A percentile compares a stretch with the other conserved stretches of the same genome.
Evolutionary conservation across 2,888 invertebrate genomes (phyloP).

Genomic region (Ptilodon capucinus): DNA sequence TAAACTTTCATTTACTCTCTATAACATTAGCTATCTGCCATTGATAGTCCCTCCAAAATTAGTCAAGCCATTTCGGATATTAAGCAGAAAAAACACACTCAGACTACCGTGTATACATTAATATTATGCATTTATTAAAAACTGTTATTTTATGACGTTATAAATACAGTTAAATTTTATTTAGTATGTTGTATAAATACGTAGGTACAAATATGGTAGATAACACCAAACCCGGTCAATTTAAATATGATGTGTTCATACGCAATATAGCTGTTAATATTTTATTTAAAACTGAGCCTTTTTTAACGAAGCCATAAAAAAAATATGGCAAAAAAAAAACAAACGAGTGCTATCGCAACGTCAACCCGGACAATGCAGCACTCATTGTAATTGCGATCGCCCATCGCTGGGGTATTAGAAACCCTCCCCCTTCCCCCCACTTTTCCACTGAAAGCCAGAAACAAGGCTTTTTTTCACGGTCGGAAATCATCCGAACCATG

Average conservation of each 20-base stretch:
- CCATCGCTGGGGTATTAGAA: conserved; percentile 36
- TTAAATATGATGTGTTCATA: not conserved
- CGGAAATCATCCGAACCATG: conserved; percentile 47
- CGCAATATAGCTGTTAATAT: not conserved
- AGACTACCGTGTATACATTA: too few species aligned
- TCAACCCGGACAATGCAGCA: conserved; percentile 44
- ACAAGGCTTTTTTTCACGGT: conserved; percentile 40
- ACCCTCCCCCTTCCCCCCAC: too few species aligned
- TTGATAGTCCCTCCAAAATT: too few species aligned
- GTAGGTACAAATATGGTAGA: too few species aligned
- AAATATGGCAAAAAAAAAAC: not conserved
- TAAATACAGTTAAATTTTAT: too few species aligned
- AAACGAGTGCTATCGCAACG: conserved; percentile 18
- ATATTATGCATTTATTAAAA: too few species aligned
- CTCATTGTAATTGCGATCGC: conserved; percentile 55
- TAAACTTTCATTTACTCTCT: not conserved
- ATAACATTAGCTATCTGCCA: too few species aligned
- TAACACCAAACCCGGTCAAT: not conserved
- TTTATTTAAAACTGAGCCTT: not conserved
- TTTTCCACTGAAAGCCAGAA: conserved; percentile 14
- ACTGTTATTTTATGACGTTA: too few species aligned
- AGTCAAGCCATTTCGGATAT: too few species aligned
- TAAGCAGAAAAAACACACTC: too few species aligned
- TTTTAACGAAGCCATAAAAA: not conserved
- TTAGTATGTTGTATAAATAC: too few species aligned